Percentiles rank a stretch among this genome's conserved stretches.
phyloP scores from a whole-genome alignment of 2,797 vertebrate species.

The Hyperoplus lanceolatus region DNA sequence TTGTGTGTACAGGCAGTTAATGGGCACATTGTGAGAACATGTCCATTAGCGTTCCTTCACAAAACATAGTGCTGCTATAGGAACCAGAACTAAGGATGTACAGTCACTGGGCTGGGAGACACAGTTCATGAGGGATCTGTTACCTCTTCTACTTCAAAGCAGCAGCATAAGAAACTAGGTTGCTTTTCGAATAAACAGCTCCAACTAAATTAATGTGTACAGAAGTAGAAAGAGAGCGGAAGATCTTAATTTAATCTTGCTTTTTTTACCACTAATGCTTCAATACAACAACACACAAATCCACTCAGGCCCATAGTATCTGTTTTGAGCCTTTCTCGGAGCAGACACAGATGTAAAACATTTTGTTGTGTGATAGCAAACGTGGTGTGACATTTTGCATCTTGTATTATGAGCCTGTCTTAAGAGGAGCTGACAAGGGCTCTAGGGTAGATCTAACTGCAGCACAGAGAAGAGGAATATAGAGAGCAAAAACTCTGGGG shows the following conservation, averaged over 20 bases:
- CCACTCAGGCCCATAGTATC: slow-evolving; percentile 8
- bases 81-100: slow-evolving; percentile 63
- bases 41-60: slow-evolving; percentile 66
- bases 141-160: slow-evolving; percentile 36
- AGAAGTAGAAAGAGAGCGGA: slow-evolving; percentile 19
- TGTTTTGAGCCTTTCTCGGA: slow-evolving; percentile 48
- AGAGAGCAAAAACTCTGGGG: slow-evolving; percentile 48
- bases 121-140: slow-evolving; percentile 54
- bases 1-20: slow-evolving; percentile 56
- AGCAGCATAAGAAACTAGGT: slow-evolving; percentile 38
- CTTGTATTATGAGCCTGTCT: slow-evolving; percentile 74
- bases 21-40: slow-evolving; percentile 50
- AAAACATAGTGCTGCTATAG: slow-evolving; percentile 72
- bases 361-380: slow-evolving; percentile 64
- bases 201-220: slow-evolving; percentile 33
- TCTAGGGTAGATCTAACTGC: slow-evolving; percentile 73
- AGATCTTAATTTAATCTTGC: slow-evolving; percentile 3
- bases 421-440: slow-evolving; percentile 81
- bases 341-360: slow-evolving; percentile 25
- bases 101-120: slow-evolving; percentile 67
- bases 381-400: slow-evolving; percentile 80
- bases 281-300: slow-evolving; percentile 20
- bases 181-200: slow-evolving; percentile 54
- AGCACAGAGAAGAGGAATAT: slow-evolving; percentile 59
- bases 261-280: slow-evolving; percentile 20